Conservation (phyloP, 2,113 vertebrate genomes). For the Xiphophorus maculatus region DNA sequence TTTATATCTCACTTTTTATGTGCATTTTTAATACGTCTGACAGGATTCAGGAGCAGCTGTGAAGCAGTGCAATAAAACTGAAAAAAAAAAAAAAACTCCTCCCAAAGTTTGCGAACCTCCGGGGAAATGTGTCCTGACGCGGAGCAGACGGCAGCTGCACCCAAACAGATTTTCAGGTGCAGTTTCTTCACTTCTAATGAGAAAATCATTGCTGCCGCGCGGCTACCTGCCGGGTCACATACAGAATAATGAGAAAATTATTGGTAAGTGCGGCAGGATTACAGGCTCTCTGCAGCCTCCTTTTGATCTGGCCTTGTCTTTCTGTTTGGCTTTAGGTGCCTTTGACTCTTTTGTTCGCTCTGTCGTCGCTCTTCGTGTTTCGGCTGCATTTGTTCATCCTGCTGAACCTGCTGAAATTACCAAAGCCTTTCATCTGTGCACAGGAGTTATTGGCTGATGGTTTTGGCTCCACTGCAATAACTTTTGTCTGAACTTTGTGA, state of each 20-base stretch:
- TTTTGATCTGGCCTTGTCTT: slow-evolving; percentile 12
- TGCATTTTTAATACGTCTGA: slow-evolving; percentile 16
- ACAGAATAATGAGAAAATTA: slow-evolving; percentile 12
- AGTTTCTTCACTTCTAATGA: neutral
- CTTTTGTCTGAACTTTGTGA: neutral
- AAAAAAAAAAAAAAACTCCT: slow-evolving; percentile 2
- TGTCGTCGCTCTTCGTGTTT: neutral
- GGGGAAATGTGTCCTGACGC: slow-evolving; percentile 14
- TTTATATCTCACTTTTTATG: neutral
- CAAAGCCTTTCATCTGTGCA: slow-evolving; percentile 55
- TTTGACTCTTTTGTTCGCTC: slow-evolving; percentile 2
- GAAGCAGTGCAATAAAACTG: slow-evolving; percentile 24
- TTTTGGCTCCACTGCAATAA: slow-evolving; percentile 1
- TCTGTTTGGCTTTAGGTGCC: slow-evolving; percentile 4
- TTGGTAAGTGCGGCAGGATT: slow-evolving; percentile 20
- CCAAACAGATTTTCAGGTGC: neutral
- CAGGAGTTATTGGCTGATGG: slow-evolving; percentile 1
- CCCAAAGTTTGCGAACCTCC: slow-evolving; percentile 23
- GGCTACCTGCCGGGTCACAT: slow-evolving; percentile 14
- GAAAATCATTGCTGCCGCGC: neutral
- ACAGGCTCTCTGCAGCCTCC: neutral
- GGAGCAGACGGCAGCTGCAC: slow-evolving; percentile 20
- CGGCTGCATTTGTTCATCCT: slow-evolving; percentile 25
- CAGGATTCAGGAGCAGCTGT: slow-evolving; percentile 34
- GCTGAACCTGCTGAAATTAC: slow-evolving; percentile 37